Evolutionary conservation across 2,888 invertebrate genomes (phyloP), one percentile per base, ranked within the genome.

Genomic region (Subacronicta megacephala): DNA sequence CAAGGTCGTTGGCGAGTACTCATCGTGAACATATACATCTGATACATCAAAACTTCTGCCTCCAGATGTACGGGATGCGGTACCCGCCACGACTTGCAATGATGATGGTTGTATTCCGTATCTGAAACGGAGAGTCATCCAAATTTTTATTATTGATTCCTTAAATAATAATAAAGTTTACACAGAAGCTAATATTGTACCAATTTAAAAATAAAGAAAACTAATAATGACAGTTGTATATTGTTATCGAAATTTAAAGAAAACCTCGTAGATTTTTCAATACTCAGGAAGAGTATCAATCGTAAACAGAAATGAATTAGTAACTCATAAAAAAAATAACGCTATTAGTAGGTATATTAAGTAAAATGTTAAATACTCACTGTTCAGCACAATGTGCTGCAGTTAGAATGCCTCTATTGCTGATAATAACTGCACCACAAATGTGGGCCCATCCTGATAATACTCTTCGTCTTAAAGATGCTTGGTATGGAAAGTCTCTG

Each of bases 401-500:
- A 29, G 93, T 90, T 13, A 93, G 72, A n/a, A 90, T 57, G 3
- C 84, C 83, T 44, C 70, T 82, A 3, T 69, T 49, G 7, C 77
- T 77, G 29, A 94, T 82, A 29, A 94, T 70, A 12, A 85, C 80
- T 3, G 89, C 93, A 23, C 94, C 94, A 77, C 94, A 94, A 1
- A 79, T 80, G 54, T 92, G 92, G 3, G 77, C 61, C 89, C 90
- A 94, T 12, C 88, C 86, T 1, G 77, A 57, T 0, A 65, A 4
- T 0, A 78, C 75, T 55, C 62, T 83, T 20, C 87, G 77, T 10
- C 84, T 80, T 38, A 93, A 55, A 13, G 89, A 76, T 1, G 90
- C 93, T 65, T 93, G 93, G 72, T 95, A 95, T 5, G 94, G 93
- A 10, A 93, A 77, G 37, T 88, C 83, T 2, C 74, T 82, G 49